Evolutionary conservation across 1,140 invertebrate genomes (phyloP).

Genomic region (Sitophilus oryzae): DNA sequence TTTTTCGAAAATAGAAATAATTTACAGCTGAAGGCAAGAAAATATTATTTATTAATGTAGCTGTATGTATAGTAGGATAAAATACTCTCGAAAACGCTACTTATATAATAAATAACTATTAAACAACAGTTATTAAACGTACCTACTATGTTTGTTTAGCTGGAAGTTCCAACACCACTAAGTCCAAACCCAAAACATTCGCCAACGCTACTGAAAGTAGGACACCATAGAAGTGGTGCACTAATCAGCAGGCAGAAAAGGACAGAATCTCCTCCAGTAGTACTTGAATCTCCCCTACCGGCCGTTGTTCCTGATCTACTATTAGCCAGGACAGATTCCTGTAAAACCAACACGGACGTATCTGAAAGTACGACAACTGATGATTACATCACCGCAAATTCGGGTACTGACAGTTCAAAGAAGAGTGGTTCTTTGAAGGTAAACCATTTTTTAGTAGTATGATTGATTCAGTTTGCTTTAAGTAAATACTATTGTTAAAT

Average conservation of each 20-base stretch:
- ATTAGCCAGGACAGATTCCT: constrained; percentile 62
- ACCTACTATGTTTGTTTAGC: constrained; percentile 4
- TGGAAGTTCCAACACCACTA: constrained; percentile 1
- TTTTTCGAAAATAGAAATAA: no score
- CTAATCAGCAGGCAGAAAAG: constrained; percentile 2
- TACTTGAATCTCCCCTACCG: constrained; percentile 32
- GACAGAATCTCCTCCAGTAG: constrained; percentile 15
- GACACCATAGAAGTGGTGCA: neutral
- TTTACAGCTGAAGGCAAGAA: no score
- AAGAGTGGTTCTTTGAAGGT: constrained; percentile 45
- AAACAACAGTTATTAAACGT: no score
- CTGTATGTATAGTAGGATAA: no score
- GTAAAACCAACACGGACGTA: constrained; percentile 67
- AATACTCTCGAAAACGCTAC: no score
- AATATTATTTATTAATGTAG: no score
- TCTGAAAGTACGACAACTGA: constrained; percentile 81
- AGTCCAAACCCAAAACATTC: neutral
- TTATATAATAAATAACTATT: no score
- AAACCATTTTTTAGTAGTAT: neutral
- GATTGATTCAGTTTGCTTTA: neutral
- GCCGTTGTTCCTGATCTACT: constrained; percentile 42
- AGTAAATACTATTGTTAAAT: no score
- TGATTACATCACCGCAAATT: constrained; percentile 83
- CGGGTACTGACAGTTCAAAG: constrained; percentile 54
- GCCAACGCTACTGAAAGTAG: neutral